Base-by-base conservation (phyloP, 2,888 invertebrate genomes). In the Philereme transversata region DNA sequence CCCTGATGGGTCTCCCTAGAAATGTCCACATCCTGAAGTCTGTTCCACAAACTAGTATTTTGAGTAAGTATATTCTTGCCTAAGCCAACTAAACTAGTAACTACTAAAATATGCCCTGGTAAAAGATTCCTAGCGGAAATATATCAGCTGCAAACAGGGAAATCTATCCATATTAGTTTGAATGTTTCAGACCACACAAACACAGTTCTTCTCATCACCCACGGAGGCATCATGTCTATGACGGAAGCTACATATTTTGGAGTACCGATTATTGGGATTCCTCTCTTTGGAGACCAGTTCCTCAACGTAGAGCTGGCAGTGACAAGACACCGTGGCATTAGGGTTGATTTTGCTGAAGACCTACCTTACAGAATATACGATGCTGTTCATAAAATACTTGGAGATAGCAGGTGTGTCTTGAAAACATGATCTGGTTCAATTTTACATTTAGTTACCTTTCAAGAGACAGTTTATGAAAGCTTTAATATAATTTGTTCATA, bases 21-120 rank as follows among this genome's bases (percentile, higher is more conserved):
- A 93, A 93, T 67, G 81, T 93, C 0, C 81, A 82, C 22, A 62
- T 88, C 0, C 47, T 83, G 22, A 75, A 86, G 5, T 86, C 84
- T 74, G 79, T 78, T 36, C 85, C 88, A 1, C 85, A 86, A 48
- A 75, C 80, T 4, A 80, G 81, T 50, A 74, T 92, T 4, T 65
- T 88, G 4, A 83, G 88, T 86, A 71, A 78, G 77, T 60, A 11
- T 5, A n/a, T 6, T 4, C 33, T 22, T 46, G 5, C 4, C 4
- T 22, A 8, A 44, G 10, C 0, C n/a, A 1, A 10, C 8, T 33
- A 0, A 6, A 8, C 9, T n/a, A 45, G 43, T 40, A 5, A 35
- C 44, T 4, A 11, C 40, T 40, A 9, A 33, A 5, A 10, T 22
- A 40, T 34, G 11, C 4, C 22, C 22, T 22, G 22, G 1, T 22